Evolutionary conservation across 2,797 vertebrate genomes (phyloP).

Genomic region (Halcyon chelicuti): DNA sequence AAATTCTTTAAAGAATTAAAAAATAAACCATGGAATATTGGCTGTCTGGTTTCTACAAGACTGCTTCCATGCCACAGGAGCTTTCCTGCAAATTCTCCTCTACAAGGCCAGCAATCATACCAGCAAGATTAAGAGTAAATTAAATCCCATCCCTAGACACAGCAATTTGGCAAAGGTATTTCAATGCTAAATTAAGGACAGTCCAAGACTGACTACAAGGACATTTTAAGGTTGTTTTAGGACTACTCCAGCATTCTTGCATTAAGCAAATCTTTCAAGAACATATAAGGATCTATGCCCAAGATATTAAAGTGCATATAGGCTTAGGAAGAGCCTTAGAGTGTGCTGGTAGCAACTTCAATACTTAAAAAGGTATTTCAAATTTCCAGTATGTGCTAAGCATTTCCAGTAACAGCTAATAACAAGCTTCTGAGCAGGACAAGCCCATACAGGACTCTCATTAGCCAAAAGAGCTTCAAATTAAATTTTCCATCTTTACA

Average conservation of each 20-base stretch:
- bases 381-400: background rate
- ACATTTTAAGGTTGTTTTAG: background rate
- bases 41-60: background rate
- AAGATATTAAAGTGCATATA: background rate
- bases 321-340: background rate
- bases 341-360: background rate
- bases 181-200: background rate
- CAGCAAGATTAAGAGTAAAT: background rate
- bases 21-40: background rate
- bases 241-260: background rate
- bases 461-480: background rate
- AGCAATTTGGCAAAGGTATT: background rate
- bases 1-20: background rate
- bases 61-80: background rate
- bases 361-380: background rate
- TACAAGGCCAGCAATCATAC: background rate
- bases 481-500: background rate
- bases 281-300: background rate
- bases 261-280: background rate
- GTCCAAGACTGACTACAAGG: background rate
- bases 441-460: background rate
- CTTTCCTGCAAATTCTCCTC: background rate
- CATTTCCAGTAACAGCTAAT: background rate
- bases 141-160: background rate
- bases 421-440: background rate